These are phyloP conservation scores for Hybos culiciformis DNA, from an alignment of 2,888 invertebrate genomes.

Conservation along the genomic window DNA sequence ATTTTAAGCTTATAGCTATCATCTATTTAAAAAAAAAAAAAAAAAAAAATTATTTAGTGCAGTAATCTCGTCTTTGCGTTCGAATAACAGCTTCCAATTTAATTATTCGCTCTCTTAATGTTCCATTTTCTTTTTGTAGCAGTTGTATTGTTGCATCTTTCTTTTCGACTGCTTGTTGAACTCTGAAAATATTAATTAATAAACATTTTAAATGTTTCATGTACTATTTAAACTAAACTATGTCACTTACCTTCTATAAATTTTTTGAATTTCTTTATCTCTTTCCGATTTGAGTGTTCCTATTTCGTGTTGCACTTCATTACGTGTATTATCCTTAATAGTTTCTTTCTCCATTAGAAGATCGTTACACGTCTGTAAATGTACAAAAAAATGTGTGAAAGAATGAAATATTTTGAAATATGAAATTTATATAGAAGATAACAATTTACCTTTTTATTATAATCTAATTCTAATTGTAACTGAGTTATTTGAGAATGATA, in stretches of 20 bases:
- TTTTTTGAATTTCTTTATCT: conserved; percentile 62
- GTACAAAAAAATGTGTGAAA: conserved; percentile 9
- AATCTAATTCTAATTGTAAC: conserved; percentile 49
- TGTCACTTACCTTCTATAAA: conserved; percentile 55
- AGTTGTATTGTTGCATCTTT: conserved; percentile 65
- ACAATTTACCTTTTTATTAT: conserved; percentile 49
- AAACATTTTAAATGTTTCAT: neutral
- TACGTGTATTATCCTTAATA: conserved; percentile 44
- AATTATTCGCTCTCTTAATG: conserved; percentile 55
- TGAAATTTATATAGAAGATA: neutral
- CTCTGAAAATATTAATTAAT: conserved; percentile 37
- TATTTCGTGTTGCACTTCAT: conserved; percentile 49
- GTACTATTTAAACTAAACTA: conserved; percentile 2
- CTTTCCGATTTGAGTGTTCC: conserved; percentile 48
- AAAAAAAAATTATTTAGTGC: conserved; percentile 28
- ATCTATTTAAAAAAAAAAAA: too few species aligned
- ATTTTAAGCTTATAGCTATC: too few species aligned
- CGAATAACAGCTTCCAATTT: conserved; percentile 62
- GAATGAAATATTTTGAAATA: neutral
- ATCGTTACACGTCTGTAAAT: conserved; percentile 36
- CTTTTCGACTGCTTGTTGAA: conserved; percentile 65
- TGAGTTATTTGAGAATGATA: conserved; percentile 48
- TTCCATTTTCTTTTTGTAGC: conserved; percentile 53
- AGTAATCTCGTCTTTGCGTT: conserved; percentile 60
- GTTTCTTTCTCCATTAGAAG: conserved; percentile 42